Base-by-base conservation (phyloP, 2,797 vertebrate genomes). In the Pseudotriccus pelzelni region DNA sequence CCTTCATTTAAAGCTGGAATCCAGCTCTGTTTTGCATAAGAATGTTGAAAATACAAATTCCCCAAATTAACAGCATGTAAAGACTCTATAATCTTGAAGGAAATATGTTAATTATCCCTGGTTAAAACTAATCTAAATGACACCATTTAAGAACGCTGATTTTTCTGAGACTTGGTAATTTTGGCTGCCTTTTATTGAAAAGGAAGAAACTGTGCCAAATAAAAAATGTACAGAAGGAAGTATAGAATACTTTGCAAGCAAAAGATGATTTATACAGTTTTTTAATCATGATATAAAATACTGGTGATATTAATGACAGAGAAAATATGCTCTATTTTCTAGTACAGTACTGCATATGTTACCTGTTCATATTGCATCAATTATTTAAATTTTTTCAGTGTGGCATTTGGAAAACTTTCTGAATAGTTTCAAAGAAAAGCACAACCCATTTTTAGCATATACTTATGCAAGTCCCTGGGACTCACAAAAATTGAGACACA, bases 51-150 rank as follows among this genome's bases (percentile, higher is more conserved):
- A 95, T 63, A 92, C 0, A 1, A 88, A 89, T 84, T 83, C 70
- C 32, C 36, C 47, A 82, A 89, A 94, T 84, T 87, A 95, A 73
- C 39, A 79, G 59, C 81, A 76, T 34, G n/a, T 63, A 82, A 96
- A 89, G 84, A 76, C 74, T 75, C 84, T 89, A 18, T 63, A 93
- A 90, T 90, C 84, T 90, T 81, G 63, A 92, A 95, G 81, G 27
- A 95, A 95, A 83, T 93, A 92, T 79, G 88, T 85, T 89, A 89
- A 92, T 94, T 82, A 80, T 79, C 39, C 89, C 56, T 77, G 44
- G n/a, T 56, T 77, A 74, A 90, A 92, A 67, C 70, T 47, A 82
- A 92, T 93, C 59, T 79, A 92, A 94, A 90, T 63, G 30, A 67
- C 28, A 73, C 39, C 55, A 75, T 82, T 79, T 30, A 59, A 70